Evolutionary conservation across 1,140 invertebrate species (phyloP).

Genomic region (Calliphora vicina): DNA sequence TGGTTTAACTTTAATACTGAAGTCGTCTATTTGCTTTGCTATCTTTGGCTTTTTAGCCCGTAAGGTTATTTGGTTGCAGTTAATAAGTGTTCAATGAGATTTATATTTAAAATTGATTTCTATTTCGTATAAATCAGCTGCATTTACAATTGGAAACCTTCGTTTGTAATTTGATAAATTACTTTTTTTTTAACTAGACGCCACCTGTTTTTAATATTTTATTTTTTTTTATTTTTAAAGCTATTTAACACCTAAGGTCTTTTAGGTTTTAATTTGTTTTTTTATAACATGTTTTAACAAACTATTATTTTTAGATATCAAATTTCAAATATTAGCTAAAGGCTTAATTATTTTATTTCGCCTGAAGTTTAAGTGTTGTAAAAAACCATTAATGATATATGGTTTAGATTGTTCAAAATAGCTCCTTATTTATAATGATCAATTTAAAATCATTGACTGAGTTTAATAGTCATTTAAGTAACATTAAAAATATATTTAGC

Average conservation of each 20-base stretch:
- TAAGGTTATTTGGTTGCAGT: neutral
- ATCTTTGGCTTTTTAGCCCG: neutral
- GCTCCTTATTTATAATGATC: too few relatives aligned
- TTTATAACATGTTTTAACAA: neutral
- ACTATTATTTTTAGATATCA: neutral
- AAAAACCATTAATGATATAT: too few relatives aligned
- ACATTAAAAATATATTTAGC: too few relatives aligned
- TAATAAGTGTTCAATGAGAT: neutral
- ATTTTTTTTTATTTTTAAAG: neutral
- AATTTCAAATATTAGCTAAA: neutral
- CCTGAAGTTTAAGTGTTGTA: too few relatives aligned
- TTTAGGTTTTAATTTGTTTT: neutral
- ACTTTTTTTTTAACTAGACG: neutral
- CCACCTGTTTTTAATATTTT: constrained; percentile 1
- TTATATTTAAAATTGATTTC: neutral
- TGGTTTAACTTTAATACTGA: neutral
- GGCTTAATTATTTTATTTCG: too few relatives aligned
- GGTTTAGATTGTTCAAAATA: too few relatives aligned
- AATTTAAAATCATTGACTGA: too few relatives aligned
- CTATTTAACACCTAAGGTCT: neutral
- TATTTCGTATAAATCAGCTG: neutral
- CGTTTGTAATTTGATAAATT: neutral
- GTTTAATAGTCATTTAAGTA: too few relatives aligned
- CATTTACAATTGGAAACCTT: neutral
- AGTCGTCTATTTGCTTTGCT: neutral